Conservation (phyloP, 2,888 invertebrate species). For the Atherix ibis region DNA sequence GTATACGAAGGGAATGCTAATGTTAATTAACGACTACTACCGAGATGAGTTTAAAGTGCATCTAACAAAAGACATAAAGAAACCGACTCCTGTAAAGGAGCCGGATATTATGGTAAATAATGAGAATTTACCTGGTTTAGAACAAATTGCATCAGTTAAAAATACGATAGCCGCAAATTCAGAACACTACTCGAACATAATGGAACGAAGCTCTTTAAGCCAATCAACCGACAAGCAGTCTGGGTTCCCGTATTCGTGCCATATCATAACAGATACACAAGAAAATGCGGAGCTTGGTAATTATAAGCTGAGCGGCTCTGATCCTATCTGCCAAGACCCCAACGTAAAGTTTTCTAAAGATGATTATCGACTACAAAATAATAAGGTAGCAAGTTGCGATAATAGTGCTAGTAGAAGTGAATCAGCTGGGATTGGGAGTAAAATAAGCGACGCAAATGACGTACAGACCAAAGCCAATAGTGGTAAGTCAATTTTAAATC, state of each 20-base stretch:
- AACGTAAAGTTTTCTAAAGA: not conserved
- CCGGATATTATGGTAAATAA: no score
- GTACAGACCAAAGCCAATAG: not conserved
- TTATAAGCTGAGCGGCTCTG: not conserved
- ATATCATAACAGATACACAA: not conserved
- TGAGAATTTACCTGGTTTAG: no score
- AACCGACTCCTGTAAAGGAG: no score
- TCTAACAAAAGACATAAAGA: slow-evolving; percentile 31
- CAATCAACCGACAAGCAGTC: not conserved
- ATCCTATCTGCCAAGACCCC: not conserved
- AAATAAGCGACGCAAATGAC: not conserved
- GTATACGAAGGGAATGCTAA: slow-evolving; percentile 55
- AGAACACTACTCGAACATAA: no score
- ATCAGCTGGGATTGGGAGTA: no score
- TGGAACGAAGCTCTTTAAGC: no score
- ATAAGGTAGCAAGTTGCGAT: not conserved
- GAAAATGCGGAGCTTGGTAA: not conserved
- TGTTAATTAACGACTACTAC: slow-evolving; percentile 59
- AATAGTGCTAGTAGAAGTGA: not conserved
- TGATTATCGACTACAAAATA: not conserved
- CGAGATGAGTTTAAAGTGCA: slow-evolving; percentile 50
- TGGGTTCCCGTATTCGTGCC: not conserved
- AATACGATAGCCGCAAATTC: no score
- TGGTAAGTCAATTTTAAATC: slow-evolving; percentile 8
- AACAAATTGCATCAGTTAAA: no score